Evolutionary conservation across 1,140 invertebrate genomes (phyloP).

Genomic region (Megalopta genalis): DNA sequence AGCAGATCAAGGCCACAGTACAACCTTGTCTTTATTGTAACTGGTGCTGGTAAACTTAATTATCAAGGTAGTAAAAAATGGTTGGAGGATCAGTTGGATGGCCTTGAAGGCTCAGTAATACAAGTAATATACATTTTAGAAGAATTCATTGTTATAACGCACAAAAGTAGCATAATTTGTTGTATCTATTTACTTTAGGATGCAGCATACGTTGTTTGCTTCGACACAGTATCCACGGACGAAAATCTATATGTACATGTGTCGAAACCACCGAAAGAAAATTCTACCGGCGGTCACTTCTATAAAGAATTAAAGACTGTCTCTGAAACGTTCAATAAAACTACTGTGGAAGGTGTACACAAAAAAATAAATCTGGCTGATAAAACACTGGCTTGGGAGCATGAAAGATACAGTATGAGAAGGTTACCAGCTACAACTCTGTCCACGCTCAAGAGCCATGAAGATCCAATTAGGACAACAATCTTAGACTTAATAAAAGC

Average conservation of each 20-base stretch:
- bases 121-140: conserved; percentile 82
- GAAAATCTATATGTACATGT: conserved; percentile 92
- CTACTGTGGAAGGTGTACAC: conserved; percentile 90
- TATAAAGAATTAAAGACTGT: conserved; percentile 85
- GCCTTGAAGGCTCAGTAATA: conserved; percentile 84
- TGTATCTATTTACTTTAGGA: conserved; percentile 82
- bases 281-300: conserved; percentile 86
- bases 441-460: conserved; percentile 87
- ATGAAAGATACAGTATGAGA: conserved; percentile 96
- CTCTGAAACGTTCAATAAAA: conserved; percentile 77
- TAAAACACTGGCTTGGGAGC: conserved; percentile 96
- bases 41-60: conserved; percentile 96
- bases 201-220: conserved; percentile 93
- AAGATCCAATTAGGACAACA: conserved; percentile 82
- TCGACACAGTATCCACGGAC: conserved; percentile 88
- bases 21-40: conserved; percentile 94
- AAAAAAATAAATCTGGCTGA: conserved; percentile 99
- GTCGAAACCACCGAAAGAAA: conserved; percentile 96
- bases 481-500: conserved; percentile 83
- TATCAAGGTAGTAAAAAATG: conserved; percentile 98
- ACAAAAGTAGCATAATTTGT: conserved; percentile 22
- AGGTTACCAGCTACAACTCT: conserved; percentile 94
- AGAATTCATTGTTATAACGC: neutral
- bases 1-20: conserved; percentile 89
- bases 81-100: conserved; percentile 95